phyloP scores from a whole-genome alignment of 2,797 vertebrate genomes.

The Bovichtus diacanthus region DNA sequence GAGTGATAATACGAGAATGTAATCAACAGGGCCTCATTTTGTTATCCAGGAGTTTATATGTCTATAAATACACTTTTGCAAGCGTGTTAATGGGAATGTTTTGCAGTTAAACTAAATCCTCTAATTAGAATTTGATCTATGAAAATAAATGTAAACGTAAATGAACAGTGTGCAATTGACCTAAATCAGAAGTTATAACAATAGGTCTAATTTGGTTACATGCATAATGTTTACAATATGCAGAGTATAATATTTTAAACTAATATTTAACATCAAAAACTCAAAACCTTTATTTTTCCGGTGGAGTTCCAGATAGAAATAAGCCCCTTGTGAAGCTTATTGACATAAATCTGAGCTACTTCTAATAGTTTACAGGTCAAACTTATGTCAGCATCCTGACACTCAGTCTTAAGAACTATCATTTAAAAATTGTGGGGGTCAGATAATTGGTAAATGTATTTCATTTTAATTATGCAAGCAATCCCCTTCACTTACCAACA shows the following conservation, averaged over 20 bases:
- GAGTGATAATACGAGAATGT: conserved; percentile 39
- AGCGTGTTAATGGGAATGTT: conserved; percentile 47
- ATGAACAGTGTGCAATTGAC: conserved; percentile 15
- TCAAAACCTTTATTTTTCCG: background rate
- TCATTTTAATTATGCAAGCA: conserved; percentile 82
- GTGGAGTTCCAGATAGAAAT: conserved; percentile 17
- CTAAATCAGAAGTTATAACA: conserved; percentile 15
- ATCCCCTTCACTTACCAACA: conserved; percentile 79
- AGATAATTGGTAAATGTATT: conserved; percentile 71
- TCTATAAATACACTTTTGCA: conserved; percentile 53
- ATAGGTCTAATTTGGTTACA: conserved; percentile 20
- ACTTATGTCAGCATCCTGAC: conserved; percentile 44
- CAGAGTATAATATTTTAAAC: background rate
- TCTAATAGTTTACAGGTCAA: conserved; percentile 38
- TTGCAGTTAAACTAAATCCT: conserved; percentile 30
- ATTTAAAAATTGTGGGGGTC: conserved; percentile 58
- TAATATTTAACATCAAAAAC: background rate
- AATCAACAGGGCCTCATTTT: conserved; percentile 31
- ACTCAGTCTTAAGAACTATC: conserved; percentile 24
- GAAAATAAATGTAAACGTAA: too few relatives aligned
- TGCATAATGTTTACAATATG: conserved; percentile 4
- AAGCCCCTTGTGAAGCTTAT: conserved; percentile 11
- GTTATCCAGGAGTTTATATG: conserved; percentile 26
- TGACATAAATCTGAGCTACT: conserved; percentile 14
- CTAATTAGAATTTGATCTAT: conserved; percentile 16